Evolutionary conservation across 2,888 invertebrate species (phyloP).

Genomic region (Drosophila lacicola): DNA sequence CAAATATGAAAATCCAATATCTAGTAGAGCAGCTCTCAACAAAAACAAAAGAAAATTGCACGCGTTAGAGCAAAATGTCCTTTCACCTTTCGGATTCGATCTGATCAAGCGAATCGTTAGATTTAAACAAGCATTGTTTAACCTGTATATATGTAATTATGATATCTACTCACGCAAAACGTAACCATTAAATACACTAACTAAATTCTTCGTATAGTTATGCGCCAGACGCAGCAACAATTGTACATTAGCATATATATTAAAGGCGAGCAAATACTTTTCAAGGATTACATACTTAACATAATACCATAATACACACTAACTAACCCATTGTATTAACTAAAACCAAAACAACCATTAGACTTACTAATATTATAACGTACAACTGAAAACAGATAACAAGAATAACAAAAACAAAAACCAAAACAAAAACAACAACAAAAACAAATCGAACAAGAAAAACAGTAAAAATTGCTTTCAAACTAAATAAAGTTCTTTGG

Average conservation of each 20-base stretch:
- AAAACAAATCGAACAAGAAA: conserved; percentile 37
- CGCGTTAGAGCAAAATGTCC: conserved; percentile 20
- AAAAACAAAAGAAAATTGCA: conserved; percentile 24
- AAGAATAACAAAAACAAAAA: conserved; percentile 20
- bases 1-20: conserved; percentile 13
- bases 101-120: conserved; percentile 7
- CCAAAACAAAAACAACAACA: conserved; percentile 4
- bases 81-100: conserved; percentile 13
- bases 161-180: conserved; percentile 27
- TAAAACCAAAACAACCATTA: conserved; percentile 57
- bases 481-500: conserved; percentile 84
- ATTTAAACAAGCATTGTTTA: conserved; percentile 53
- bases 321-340: conserved; percentile 67
- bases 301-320: conserved; percentile 52
- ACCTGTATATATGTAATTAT: conserved; percentile 75
- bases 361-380: conserved; percentile 76
- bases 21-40: conserved; percentile 37
- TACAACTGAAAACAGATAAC: conserved; percentile 52
- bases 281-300: conserved; percentile 46
- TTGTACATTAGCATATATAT: conserved; percentile 45
- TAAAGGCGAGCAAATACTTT: conserved; percentile 47
- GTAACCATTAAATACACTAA: conserved; percentile 23
- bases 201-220: conserved; percentile 35
- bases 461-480: conserved; percentile 80
- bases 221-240: conserved; percentile 23